Conservation (phyloP, 1,140 invertebrate species). For the Tenebrio molitor region DNA sequence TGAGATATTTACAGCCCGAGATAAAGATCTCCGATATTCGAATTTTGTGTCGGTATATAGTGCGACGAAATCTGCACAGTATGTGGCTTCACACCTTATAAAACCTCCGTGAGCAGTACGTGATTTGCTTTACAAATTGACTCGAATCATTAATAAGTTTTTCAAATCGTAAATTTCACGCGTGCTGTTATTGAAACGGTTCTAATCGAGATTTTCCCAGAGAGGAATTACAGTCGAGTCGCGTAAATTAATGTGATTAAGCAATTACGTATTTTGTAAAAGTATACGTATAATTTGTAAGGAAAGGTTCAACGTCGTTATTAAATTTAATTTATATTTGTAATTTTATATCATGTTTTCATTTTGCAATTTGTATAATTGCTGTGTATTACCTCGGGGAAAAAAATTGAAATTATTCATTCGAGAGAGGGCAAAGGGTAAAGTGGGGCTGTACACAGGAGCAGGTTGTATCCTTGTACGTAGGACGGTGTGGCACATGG, state of each 20-base stretch:
- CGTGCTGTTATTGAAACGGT: slow-evolving; percentile 25
- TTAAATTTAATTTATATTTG: slow-evolving; percentile 39
- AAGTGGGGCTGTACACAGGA: background rate
- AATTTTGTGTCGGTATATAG: background rate
- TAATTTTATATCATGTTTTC: slow-evolving; percentile 37
- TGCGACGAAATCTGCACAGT: slow-evolving; percentile 10
- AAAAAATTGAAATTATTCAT: background rate
- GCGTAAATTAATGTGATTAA: slow-evolving; percentile 31
- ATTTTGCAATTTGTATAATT: slow-evolving; percentile 32
- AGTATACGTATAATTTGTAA: slow-evolving; percentile 24
- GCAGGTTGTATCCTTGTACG: no score
- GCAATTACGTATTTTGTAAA: slow-evolving; percentile 34
- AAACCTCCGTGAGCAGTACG: slow-evolving; percentile 8
- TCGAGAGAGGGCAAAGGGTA: background rate
- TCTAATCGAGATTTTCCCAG: slow-evolving; percentile 6
- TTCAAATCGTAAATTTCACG: slow-evolving; percentile 28
- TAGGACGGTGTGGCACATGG: no score
- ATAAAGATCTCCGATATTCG: slow-evolving; percentile 22
- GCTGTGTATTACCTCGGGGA: background rate
- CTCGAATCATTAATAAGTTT: slow-evolving; percentile 3
- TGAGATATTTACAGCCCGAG: background rate
- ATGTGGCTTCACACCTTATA: slow-evolving; percentile 31
- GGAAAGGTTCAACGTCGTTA: slow-evolving; percentile 26
- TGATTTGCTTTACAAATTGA: slow-evolving; percentile 16
- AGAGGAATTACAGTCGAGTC: slow-evolving; percentile 18